Evolutionary conservation across 2,888 invertebrate genomes (phyloP).

Genomic region (Sclerodermus sp.): DNA sequence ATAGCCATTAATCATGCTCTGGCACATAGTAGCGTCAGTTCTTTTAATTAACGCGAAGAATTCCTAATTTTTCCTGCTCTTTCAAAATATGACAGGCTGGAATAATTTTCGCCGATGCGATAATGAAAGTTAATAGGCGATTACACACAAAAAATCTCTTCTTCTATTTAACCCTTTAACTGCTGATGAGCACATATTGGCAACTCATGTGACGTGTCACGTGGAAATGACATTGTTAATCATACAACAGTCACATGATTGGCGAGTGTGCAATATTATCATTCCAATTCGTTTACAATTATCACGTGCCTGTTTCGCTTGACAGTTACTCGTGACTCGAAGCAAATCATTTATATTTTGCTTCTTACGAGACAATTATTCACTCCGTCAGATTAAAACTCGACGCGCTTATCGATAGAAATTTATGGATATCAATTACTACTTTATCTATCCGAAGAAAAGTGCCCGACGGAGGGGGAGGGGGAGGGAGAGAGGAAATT

Average conservation of each 20-base stretch:
- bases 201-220: neutral
- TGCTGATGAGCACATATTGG: neutral
- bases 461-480: too few species aligned
- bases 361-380: neutral
- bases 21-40: too few species aligned
- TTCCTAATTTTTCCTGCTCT: slow-evolving; percentile 18
- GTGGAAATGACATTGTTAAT: neutral
- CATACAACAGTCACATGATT: neutral
- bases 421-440: too few species aligned
- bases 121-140: slow-evolving; percentile 27
- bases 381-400: too few species aligned
- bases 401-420: too few species aligned
- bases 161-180: neutral
- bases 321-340: neutral
- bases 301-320: neutral
- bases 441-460: too few species aligned
- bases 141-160: slow-evolving; percentile 3
- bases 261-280: neutral
- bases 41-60: neutral
- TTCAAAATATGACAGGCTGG: slow-evolving; percentile 6
- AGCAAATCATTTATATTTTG: neutral
- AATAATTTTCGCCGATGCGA: slow-evolving; percentile 25
- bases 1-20: too few species aligned
- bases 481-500: too few species aligned
- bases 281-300: neutral